Evolutionary conservation across 2,113 vertebrate genomes (phyloP), one percentile per base, ranked within the genome.

Genomic region (Gasterosteus nipponicus): DNA sequence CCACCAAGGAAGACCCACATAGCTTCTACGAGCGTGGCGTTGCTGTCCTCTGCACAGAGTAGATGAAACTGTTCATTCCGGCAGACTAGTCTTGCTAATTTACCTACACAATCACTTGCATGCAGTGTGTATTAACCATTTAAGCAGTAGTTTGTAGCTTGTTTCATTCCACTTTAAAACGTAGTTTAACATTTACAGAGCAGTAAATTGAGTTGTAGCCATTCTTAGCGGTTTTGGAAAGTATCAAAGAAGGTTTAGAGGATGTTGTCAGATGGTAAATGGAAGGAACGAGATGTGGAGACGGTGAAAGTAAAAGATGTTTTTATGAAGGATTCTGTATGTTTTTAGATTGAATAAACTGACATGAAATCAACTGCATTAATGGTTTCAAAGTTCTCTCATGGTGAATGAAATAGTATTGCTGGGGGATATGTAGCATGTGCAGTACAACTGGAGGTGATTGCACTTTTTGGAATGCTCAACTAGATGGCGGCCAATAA

Each of bases 21-120:
- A 96, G 96, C 92, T 99, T 99, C 94, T 99, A 99, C 0, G 98
- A 99, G 80, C 97, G 97, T 0, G 98, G 98, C 0, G 98, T 99
- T 9, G 98, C 98, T 0, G 92, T 99, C 54, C 92, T 99, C 72
- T 99, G 98, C 91, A 99, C 97, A 0, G 98, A 99, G 90, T 99
- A 94, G 83, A 88, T 18, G 2, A 89, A 72, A 53, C 26, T 15
- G 39, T 39, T 63, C 0, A 35, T 58, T 81, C 46, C 71, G 35
- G 3, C 10, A 26, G 49, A 60, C 57, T 2, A 15, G 51, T 78
- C 33, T 61, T 53, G 0, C 69, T 54, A 18, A 66, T 39, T 65
- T 22, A 73, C 51, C 69, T 38, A 49, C 44, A 49, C 79, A 75
- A 78, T 68, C 56, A n/a, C 62, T 69, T 56, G 16, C 42, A 77